Conservation (phyloP, 2,888 invertebrate species). For the Copidosoma aretas region DNA sequence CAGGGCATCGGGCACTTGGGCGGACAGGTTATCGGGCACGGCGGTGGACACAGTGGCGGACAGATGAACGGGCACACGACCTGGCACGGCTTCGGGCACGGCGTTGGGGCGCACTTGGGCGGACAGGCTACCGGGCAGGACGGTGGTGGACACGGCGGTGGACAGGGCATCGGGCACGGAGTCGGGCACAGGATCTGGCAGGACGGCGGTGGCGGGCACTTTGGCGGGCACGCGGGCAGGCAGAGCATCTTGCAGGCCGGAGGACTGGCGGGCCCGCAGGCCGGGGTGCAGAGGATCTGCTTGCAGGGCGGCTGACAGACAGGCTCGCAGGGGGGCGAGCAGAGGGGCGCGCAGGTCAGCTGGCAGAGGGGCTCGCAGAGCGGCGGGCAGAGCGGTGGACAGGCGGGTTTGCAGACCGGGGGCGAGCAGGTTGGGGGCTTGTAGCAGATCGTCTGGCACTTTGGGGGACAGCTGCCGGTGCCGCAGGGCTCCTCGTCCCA, state of each 20-base stretch:
- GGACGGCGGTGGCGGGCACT: background rate
- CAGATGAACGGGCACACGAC: conserved; percentile 7
- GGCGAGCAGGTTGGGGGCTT: conserved; percentile 8
- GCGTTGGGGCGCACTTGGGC: background rate
- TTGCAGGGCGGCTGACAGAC: conserved; percentile 20
- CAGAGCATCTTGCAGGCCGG: background rate
- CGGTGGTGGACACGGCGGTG: background rate
- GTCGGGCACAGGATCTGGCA: conserved; percentile 4
- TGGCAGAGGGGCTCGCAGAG: conserved; percentile 2
- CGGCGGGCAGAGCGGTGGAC: conserved; percentile 5
- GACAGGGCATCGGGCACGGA: conserved; percentile 3
- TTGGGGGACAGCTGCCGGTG: background rate
- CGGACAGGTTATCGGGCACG: background rate
- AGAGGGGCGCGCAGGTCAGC: conserved; percentile 3
- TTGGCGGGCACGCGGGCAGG: background rate
- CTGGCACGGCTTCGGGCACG: conserved; percentile 10
- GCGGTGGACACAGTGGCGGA: conserved; percentile 18
- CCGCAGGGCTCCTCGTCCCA: conserved; percentile 55
- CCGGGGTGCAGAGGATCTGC: conserved; percentile 1
- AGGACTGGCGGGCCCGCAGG: background rate
- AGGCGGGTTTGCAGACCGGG: background rate
- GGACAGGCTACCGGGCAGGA: background rate
- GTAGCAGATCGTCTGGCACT: conserved; percentile 4
- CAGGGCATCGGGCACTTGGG: conserved; percentile 10
- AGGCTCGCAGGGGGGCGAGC: conserved; percentile 21